phyloP scores from a whole-genome alignment of 2,113 vertebrate species.

The Cheilinus undulatus region DNA sequence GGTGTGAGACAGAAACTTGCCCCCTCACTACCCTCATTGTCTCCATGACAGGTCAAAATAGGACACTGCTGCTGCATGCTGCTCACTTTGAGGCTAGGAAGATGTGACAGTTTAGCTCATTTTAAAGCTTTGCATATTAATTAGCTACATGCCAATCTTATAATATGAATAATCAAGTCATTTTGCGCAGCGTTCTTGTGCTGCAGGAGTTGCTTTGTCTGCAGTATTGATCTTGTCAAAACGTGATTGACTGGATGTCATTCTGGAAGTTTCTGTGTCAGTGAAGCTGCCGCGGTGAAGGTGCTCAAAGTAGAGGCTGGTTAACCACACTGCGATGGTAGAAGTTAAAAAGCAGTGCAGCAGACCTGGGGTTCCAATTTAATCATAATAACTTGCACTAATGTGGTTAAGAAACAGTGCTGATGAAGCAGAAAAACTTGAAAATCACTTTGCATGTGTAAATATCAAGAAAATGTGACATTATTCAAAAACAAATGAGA shows the following conservation, averaged over 20 bases:
- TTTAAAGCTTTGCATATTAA: constrained; percentile 21
- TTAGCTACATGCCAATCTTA: neutral
- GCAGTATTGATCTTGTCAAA: neutral
- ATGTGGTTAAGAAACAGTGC: neutral
- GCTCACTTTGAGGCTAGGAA: constrained; percentile 13
- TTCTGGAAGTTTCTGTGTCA: constrained; percentile 64
- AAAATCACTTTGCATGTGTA: constrained; percentile 1
- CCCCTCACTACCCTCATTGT: constrained; percentile 47
- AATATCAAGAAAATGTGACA: neutral
- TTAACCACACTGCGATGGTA: constrained; percentile 18
- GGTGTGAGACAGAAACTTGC: constrained; percentile 69
- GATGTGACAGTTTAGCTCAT: neutral
- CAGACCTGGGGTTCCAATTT: constrained; percentile 13
- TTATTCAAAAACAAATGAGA: neutral
- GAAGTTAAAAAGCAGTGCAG: neutral
- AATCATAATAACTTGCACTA: neutral
- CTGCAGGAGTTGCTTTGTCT: neutral
- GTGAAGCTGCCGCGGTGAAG: constrained; percentile 43
- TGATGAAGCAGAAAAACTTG: neutral
- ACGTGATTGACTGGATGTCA: constrained; percentile 20
- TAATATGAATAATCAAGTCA: neutral
- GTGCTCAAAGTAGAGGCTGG: constrained; percentile 34
- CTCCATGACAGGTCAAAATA: constrained; percentile 60
- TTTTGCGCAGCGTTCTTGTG: no score
- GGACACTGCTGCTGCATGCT: constrained; percentile 55